Evolutionary conservation across 2,113 vertebrate species (phyloP).

Genomic region (Leptocoma aspasia): DNA sequence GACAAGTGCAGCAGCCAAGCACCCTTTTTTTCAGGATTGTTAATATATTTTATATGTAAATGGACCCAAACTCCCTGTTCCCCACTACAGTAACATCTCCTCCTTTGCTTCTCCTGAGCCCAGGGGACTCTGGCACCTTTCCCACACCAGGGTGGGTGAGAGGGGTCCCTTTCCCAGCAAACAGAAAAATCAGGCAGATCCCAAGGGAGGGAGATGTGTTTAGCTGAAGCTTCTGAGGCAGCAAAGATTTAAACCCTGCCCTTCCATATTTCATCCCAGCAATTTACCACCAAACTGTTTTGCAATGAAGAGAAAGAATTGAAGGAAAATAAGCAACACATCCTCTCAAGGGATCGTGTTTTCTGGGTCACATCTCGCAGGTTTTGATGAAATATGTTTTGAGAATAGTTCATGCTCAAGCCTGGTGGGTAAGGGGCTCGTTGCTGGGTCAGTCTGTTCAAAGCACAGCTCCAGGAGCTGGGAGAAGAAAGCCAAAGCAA

Average conservation of each 20-base stretch:
- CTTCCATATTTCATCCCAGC: not conserved
- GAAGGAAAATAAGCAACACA: not conserved
- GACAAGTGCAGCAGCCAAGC: not conserved
- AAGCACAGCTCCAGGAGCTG: not conserved
- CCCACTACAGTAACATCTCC: fast-evolving
- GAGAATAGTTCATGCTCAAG: not conserved
- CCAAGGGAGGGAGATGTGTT: not conserved
- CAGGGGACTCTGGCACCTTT: not conserved
- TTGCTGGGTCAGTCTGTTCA: not conserved
- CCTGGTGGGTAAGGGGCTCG: fast-evolving
- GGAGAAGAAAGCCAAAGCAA: not conserved
- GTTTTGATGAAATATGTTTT: not conserved
- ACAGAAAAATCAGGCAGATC: not conserved
- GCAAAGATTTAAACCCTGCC: not conserved
- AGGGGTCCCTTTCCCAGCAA: not conserved
- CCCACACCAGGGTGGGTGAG: not conserved
- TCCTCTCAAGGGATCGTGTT: not conserved
- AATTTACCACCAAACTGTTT: not conserved
- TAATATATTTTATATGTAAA: fast-evolving
- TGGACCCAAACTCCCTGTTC: not conserved
- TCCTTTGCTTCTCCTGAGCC: not conserved
- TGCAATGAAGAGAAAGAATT: fast-evolving
- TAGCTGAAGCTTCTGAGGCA: not conserved
- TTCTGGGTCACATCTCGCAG: not conserved
- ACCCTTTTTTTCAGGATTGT: fast-evolving